A percentile compares a stretch with the other conserved stretches of the same genome.
Evolutionary conservation across 2,797 vertebrate species (phyloP).

Genomic region (Arremon brunneinucha): DNA sequence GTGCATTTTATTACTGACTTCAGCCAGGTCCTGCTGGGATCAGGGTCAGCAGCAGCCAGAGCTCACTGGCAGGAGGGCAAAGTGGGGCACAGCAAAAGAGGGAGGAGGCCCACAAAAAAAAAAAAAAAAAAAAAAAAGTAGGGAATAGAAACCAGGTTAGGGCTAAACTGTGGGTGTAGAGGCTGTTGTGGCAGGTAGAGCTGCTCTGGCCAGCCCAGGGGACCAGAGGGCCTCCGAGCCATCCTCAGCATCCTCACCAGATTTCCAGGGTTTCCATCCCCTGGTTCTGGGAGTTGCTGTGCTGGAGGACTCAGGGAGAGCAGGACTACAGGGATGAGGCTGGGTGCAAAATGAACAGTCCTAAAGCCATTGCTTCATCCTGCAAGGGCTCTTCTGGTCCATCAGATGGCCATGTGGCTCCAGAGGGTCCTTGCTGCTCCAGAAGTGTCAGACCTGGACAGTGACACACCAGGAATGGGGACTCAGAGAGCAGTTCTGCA

Average conservation of each 20-base stretch:
- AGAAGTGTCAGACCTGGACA: not conserved
- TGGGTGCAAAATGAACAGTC: not conserved
- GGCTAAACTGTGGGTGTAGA: slow-evolving; percentile 14
- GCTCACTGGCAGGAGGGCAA: not conserved
- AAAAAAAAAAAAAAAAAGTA: not conserved
- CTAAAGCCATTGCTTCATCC: not conserved
- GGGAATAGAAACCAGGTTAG: slow-evolving; percentile 38
- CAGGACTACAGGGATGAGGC: fast-evolving
- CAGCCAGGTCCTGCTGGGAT: not conserved
- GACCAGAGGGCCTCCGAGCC: fast-evolving
- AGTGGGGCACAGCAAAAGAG: slow-evolving; percentile 28
- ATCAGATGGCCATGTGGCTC: fast-evolving
- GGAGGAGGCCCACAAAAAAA: not conserved
- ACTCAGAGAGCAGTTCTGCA: not conserved
- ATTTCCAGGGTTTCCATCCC: not conserved
- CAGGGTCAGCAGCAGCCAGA: not conserved
- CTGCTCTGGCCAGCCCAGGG: not conserved
- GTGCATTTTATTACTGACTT: not conserved
- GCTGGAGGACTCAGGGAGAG: not conserved
- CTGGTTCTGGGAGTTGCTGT: not conserved
- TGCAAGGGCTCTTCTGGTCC: not conserved
- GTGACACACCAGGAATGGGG: not conserved
- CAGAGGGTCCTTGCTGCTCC: not conserved
- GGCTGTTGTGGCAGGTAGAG: not conserved
- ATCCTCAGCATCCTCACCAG: not conserved